Evolutionary conservation across 2,888 invertebrate species (phyloP), one percentile per base, ranked within the genome.

Genomic region (Cryptophagus acutangulus): DNA sequence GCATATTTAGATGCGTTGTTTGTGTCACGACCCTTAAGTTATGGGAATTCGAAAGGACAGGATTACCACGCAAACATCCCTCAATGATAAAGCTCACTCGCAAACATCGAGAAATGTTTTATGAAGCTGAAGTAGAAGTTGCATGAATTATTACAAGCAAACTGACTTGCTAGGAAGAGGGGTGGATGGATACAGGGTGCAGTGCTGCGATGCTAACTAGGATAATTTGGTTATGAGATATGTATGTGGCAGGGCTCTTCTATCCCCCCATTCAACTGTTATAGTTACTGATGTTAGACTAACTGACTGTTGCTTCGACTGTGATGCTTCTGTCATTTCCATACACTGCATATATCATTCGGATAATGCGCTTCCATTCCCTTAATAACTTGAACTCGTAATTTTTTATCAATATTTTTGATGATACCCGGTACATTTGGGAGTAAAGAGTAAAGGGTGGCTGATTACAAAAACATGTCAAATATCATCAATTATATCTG

Each of bases 391-490:
- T n/a, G n/a, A n/a, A n/a, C n/a, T n/a, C n/a, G n/a, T n/a, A n/a
- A n/a, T n/a, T n/a, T n/a, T n/a, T n/a, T n/a, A n/a, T n/a, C n/a
- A n/a, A n/a, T n/a, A n/a, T n/a, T n/a, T n/a, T n/a, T n/a, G n/a
- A n/a, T n/a, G 41, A 41, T 41, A 18, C 30, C 28, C 39, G 36
- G n/a, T n/a, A n/a, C n/a, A n/a, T n/a, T n/a, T n/a, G n/a, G n/a
- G n/a, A n/a, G n/a, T n/a, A n/a, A n/a, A n/a, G n/a, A n/a, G 20
- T 33, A 46, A 47, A 47, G 44, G 43, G 45, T 45, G 42, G 33
- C 42, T 45, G 48, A 48, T 48, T 45, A 45, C 45, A 39, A 48
- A 48, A 48, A 48, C 48, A 48, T 48, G 48, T 43, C 45, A 45
- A 38, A 44, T 43, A 40, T 43, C 48, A 45, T 48, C 41, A 45